Base-by-base conservation (phyloP, 2,888 invertebrate species). In the Ophion slaviceki region DNA sequence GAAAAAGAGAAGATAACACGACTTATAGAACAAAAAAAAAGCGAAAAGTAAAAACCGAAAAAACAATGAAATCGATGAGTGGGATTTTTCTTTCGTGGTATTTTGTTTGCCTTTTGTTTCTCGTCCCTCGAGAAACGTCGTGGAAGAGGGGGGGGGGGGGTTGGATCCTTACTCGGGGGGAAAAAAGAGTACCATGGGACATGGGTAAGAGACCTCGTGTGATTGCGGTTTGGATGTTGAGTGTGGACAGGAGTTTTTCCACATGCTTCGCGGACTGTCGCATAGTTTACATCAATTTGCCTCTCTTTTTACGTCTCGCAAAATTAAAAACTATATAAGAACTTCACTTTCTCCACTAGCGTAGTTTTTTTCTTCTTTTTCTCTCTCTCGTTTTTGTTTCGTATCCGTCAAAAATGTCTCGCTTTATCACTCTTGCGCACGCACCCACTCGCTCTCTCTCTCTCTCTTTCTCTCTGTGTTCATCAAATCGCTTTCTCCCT, bases 271-370 rank as follows among this genome's bases (percentile, higher is more conserved):
- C 87, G 87, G 14, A 53, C 53, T 79, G 86, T 89, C 88, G 86
- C 89, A 89, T 89, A 89, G 85, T 53, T 89, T 89, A 90, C 89
- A 89, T 87, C 88, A 86, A 89, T 87, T 87, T 86, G 77, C 85
- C 85, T 87, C 87, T 86, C 83, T 62, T 17, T 17, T 53, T 17
- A 17, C 17, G 53, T 53, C 88, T 90, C 90, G 88, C 89, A 92
- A 80, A 87, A 90, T 92, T 91, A 89, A 90, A 91, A 91, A 89
- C 91, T 91, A 90, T 90, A 89, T 91, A 92, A 92, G 90, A 91
- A 90, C 89, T 91, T 86, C 86, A 83, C 90, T 86, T 87, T 89
- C 87, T 87, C 89, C 88, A 79, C 32, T 89, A 90, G 88, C 90
- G 88, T 88, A 90, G 86, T 89, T 88, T 85, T 88, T 87, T 86